Conservation (phyloP, 2,113 vertebrate genomes). For the Brevimyrus niger region DNA sequence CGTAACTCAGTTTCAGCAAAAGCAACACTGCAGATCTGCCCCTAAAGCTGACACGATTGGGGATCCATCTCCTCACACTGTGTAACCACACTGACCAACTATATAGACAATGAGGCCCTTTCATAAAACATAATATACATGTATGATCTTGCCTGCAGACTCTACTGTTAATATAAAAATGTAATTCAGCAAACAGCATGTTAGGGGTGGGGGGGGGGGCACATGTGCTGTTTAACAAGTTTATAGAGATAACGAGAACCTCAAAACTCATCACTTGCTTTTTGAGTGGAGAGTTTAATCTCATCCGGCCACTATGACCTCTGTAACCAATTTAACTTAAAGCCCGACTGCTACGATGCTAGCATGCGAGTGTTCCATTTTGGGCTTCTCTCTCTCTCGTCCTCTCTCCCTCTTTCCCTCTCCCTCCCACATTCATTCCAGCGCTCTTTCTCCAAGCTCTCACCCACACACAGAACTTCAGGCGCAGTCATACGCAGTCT, state of each 20-base stretch:
- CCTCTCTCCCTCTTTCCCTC: not conserved
- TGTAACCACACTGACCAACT: not conserved
- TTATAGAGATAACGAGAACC: not conserved
- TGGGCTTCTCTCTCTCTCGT: slow-evolving; percentile 8
- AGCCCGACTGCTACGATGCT: not conserved
- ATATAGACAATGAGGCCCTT: not conserved
- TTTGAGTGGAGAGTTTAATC: not conserved
- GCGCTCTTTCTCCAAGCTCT: not conserved
- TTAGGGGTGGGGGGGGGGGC: not conserved
- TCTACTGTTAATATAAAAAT: not conserved
- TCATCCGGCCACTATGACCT: not conserved
- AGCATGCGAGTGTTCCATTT: slow-evolving; percentile 15
- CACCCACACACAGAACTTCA: slow-evolving; percentile 4
- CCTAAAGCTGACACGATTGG: not conserved
- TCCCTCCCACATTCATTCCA: not conserved
- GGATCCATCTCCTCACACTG: not conserved
- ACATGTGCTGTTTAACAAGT: not conserved
- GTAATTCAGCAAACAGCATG: not conserved
- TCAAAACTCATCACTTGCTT: not conserved
- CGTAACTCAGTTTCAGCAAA: not conserved
- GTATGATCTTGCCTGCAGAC: not conserved
- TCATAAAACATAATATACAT: not conserved
- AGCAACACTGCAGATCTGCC: not conserved
- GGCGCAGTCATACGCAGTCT: not conserved
- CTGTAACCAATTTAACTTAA: not conserved